phyloP scores from a whole-genome alignment of 2,797 vertebrate species.

The Mormyrus proboscirostris region DNA sequence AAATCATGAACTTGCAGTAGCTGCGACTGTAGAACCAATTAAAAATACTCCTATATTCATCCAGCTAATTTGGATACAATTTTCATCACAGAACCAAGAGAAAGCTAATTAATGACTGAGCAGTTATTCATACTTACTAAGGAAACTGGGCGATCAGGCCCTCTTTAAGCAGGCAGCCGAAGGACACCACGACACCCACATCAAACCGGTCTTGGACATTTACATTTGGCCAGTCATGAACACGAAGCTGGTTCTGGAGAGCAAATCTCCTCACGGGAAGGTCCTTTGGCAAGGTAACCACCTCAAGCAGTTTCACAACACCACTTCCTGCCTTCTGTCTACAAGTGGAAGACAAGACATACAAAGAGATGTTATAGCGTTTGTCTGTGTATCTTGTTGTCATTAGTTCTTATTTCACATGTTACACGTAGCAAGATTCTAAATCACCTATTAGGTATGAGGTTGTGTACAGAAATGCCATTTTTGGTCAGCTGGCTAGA shows the following conservation, averaged over 20 bases:
- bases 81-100: neutral
- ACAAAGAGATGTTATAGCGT: neutral
- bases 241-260: conserved; percentile 54
- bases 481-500: neutral
- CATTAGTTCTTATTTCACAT: neutral
- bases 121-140: conserved; percentile 60
- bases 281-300: conserved; percentile 68
- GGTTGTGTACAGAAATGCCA: neutral
- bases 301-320: conserved; percentile 73
- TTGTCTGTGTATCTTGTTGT: neutral
- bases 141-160: conserved; percentile 80
- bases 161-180: conserved; percentile 78
- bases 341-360: neutral
- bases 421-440: neutral
- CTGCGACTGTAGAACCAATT: neutral
- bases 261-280: conserved; percentile 76
- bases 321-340: conserved; percentile 40
- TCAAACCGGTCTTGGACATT: conserved; percentile 65
- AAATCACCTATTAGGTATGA: neutral
- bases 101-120: neutral
- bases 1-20: neutral
- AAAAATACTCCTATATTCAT: neutral
- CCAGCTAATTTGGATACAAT: neutral
- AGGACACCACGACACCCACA: conserved; percentile 87
- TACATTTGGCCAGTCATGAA: conserved; percentile 75